Evolutionary conservation across 2,797 vertebrate genomes (phyloP).

Genomic region (Alosa sapidissima): DNA sequence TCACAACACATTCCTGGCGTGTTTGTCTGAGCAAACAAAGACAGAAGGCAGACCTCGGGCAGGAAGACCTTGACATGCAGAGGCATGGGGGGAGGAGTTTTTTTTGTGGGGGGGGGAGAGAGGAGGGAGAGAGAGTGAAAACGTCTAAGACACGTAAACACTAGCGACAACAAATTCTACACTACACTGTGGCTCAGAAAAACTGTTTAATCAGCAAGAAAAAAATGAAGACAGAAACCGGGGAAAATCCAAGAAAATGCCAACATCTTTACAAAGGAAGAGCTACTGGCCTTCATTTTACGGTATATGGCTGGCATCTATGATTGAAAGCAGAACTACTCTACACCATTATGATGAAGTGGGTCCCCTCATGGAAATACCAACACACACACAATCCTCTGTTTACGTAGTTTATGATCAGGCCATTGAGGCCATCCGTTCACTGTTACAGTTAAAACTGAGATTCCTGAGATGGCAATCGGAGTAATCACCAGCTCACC

Average conservation of each 20-base stretch:
- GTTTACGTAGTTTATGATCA: background rate
- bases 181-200: background rate
- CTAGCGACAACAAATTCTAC: background rate
- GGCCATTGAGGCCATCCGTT: background rate
- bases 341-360: background rate
- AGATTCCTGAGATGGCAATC: background rate
- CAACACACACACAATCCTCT: background rate
- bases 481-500: background rate
- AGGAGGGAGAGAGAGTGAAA: too few species aligned
- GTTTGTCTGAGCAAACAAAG: slow-evolving; percentile 66
- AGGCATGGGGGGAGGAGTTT: slow-evolving; percentile 42
- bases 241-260: background rate
- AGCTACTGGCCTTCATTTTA: background rate
- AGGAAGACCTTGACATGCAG: slow-evolving; percentile 48
- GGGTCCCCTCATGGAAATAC: background rate
- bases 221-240: background rate
- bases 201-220: background rate
- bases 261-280: background rate
- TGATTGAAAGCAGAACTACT: background rate
- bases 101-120: slow-evolving; percentile 17
- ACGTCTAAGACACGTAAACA: background rate
- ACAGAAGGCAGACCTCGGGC: slow-evolving; percentile 24
- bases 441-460: background rate
- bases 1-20: slow-evolving; percentile 73
- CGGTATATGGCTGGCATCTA: background rate